Conservation (phyloP, 2,113 vertebrate genomes). For the Chaenocephalus aceratus region DNA sequence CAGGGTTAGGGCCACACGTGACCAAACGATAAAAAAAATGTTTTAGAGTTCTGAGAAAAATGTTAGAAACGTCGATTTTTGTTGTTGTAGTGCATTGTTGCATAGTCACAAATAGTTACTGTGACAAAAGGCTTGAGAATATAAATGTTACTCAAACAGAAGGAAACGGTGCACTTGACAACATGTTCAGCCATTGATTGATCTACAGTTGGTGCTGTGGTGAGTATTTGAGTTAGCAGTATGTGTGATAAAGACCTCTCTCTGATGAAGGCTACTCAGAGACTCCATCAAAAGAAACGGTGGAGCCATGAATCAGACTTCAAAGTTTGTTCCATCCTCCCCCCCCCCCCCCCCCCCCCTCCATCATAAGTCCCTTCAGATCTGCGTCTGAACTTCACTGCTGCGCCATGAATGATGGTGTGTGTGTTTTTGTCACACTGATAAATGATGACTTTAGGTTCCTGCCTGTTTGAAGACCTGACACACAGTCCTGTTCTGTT, state of each 20-base stretch:
- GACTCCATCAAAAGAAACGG: conserved; percentile 59
- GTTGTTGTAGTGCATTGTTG: too few species aligned
- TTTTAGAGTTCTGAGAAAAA: too few species aligned
- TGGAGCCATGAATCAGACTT: conserved; percentile 73
- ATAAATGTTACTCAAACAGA: not conserved
- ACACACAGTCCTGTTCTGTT: not conserved
- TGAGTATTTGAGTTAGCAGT: not conserved
- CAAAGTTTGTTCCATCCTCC: conserved; percentile 60
- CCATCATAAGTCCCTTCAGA: conserved; percentile 52
- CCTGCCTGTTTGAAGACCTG: not conserved
- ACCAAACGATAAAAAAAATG: too few species aligned
- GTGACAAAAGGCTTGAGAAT: too few species aligned
- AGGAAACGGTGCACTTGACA: not conserved
- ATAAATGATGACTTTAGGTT: conserved; percentile 45
- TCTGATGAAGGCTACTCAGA: conserved; percentile 60
- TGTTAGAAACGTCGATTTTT: too few species aligned
- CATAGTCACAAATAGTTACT: not conserved
- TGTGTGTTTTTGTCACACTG: conserved; percentile 54
- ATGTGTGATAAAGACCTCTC: conserved; percentile 17
- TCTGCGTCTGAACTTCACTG: conserved; percentile 52
- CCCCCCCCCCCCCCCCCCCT: too few species aligned
- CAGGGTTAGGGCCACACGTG: too few species aligned
- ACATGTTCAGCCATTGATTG: not conserved
- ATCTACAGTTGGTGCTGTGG: not conserved
- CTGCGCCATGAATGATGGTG: conserved; percentile 49